Percentiles rank a stretch among this genome's conserved stretches.
These are phyloP conservation scores for Exocentrus adspersus DNA, from an alignment of 2,888 invertebrate species.

Conservation along the genomic window DNA sequence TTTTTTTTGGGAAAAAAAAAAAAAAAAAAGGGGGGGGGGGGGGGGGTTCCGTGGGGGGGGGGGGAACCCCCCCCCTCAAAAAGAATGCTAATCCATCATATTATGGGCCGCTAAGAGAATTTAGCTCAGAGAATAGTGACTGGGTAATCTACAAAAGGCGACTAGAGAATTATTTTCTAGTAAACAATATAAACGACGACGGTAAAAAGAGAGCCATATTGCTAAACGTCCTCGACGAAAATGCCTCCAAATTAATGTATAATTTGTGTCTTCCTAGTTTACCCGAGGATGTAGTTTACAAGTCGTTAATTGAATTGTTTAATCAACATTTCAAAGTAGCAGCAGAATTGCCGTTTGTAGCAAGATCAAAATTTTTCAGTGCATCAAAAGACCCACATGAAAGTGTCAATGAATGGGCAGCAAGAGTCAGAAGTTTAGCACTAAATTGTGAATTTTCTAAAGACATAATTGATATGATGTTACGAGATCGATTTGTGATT, in stretches of 20 bases:
- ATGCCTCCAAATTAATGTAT: slow-evolving; percentile 34
- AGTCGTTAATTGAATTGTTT: slow-evolving; percentile 24
- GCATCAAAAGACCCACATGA: slow-evolving; percentile 18
- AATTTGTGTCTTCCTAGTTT: slow-evolving; percentile 32
- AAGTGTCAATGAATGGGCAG: slow-evolving; percentile 32
- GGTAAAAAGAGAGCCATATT: slow-evolving; percentile 25
- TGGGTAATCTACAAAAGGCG: slow-evolving; percentile 31
- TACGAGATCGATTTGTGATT: slow-evolving; percentile 29
- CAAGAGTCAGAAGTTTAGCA: slow-evolving; percentile 24
- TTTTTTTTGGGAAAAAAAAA: no score
- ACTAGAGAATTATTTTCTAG: slow-evolving; percentile 33
- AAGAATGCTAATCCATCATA: no score
- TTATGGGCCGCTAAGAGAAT: slow-evolving; percentile 32
- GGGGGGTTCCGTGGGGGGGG: no score
- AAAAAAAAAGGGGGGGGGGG: no score
- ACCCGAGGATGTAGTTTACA: slow-evolving; percentile 27
- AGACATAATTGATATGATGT: slow-evolving; percentile 30
- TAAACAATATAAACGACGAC: slow-evolving; percentile 25
- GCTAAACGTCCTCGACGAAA: slow-evolving; percentile 28
- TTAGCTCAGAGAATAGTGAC: slow-evolving; percentile 27
- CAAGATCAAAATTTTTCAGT: slow-evolving; percentile 26
- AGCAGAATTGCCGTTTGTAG: slow-evolving; percentile 25
- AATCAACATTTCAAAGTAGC: slow-evolving; percentile 24
- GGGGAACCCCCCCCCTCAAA: no score
- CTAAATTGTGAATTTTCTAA: slow-evolving; percentile 29